Conservation (phyloP, 1,140 invertebrate genomes). For the Hormaphis cornu region DNA sequence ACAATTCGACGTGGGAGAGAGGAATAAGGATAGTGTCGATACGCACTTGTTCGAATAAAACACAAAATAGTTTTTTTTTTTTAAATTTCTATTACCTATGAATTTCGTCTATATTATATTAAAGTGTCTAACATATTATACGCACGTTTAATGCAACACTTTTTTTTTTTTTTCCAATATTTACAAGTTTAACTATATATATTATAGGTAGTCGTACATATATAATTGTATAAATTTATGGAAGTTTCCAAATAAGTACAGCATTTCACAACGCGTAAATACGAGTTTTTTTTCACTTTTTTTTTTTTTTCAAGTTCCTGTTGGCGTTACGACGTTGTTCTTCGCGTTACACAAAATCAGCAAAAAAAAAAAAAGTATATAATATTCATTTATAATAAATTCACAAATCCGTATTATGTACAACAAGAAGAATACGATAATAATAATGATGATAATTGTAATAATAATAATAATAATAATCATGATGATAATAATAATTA, state of each 20-base stretch:
- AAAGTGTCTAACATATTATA: conserved; percentile 21
- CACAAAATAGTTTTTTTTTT: not conserved
- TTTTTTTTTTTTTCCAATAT: conserved; percentile 29
- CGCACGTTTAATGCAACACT: conserved; percentile 24
- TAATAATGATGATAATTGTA: conserved; percentile 20
- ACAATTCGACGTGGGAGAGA: not conserved
- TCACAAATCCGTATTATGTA: conserved; percentile 28
- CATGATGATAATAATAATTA: conserved; percentile 12
- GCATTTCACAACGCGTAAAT: conserved; percentile 24
- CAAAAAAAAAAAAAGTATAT: not conserved
- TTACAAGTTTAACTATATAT: conserved; percentile 21
- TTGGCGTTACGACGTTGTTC: not conserved
- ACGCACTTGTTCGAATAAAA: not conserved
- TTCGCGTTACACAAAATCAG: conserved; percentile 2
- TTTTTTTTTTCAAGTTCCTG: conserved; percentile 18
- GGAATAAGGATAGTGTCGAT: not conserved
- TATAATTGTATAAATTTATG: conserved; percentile 8
- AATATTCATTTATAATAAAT: conserved; percentile 25
- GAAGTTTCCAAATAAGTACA: conserved; percentile 31
- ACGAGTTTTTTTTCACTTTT: no score
- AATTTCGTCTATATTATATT: no score
- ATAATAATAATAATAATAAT: conserved; percentile 28
- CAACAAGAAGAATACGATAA: conserved; percentile 17
- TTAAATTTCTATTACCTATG: conserved; percentile 29
- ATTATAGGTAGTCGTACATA: no score